phyloP scores from a whole-genome alignment of 2,888 invertebrate species.

The Mimas tiliae region DNA sequence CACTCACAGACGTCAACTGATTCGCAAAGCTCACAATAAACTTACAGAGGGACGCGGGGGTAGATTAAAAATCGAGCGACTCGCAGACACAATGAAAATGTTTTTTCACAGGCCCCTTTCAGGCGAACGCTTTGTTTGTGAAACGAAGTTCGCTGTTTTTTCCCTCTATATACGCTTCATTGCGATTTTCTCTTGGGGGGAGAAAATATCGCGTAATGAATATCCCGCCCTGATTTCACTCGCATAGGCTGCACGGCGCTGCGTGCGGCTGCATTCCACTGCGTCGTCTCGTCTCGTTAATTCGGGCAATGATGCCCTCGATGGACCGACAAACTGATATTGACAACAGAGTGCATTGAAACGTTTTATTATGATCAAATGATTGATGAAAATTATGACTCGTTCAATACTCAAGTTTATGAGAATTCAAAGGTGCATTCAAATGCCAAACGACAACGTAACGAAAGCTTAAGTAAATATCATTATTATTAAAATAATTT shows the following conservation, averaged over 20 bases:
- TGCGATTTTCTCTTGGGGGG: conserved; percentile 65
- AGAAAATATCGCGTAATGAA: conserved; percentile 74
- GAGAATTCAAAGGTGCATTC: no score
- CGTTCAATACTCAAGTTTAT: no score
- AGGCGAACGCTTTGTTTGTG: conserved; percentile 78
- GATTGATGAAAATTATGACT: no score
- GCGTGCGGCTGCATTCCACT: conserved; percentile 43
- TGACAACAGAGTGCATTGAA: conserved; percentile 7
- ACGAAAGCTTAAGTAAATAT: neutral
- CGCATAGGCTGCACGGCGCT: conserved; percentile 35
- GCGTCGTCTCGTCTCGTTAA: conserved; percentile 48
- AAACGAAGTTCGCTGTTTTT: conserved; percentile 80
- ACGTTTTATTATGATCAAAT: neutral
- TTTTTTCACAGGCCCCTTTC: conserved; percentile 80
- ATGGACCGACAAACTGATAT: conserved; percentile 18
- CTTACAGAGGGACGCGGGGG: conserved; percentile 69
- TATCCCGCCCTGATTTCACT: conserved; percentile 60
- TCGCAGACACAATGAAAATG: conserved; percentile 82
- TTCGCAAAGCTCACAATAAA: conserved; percentile 74
- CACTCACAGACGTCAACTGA: conserved; percentile 60
- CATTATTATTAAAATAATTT: neutral
- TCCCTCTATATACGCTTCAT: conserved; percentile 73
- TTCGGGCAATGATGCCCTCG: conserved; percentile 50
- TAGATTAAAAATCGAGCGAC: conserved; percentile 83
- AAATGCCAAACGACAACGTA: neutral